Percentiles rank a stretch among this genome's conserved stretches.
phyloP scores from a whole-genome alignment of 2,888 invertebrate species.

The Boloria selene region DNA sequence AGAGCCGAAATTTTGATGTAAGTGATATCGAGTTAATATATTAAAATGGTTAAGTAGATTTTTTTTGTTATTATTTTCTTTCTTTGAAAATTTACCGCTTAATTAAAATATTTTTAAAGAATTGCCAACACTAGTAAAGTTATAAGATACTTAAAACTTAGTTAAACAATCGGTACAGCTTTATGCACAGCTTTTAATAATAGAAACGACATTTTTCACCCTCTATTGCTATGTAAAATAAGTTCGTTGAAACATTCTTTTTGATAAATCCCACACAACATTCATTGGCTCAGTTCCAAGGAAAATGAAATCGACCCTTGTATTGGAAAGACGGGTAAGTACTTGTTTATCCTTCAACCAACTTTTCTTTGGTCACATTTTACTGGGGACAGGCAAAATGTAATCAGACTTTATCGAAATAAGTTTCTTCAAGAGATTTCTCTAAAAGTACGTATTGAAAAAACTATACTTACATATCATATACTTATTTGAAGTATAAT shows the following conservation, averaged over 20 bases:
- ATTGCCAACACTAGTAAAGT: too few species aligned
- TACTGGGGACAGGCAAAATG: constrained; percentile 4
- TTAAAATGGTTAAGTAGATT: too few species aligned
- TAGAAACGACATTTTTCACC: not conserved
- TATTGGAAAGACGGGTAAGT: constrained; percentile 19
- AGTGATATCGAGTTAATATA: too few species aligned
- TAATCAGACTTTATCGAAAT: not conserved
- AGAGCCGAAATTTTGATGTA: too few species aligned
- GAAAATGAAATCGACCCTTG: constrained; percentile 22
- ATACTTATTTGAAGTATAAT: too few species aligned
- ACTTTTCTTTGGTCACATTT: constrained; percentile 20
- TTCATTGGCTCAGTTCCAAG: constrained; percentile 34
- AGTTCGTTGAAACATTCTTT: constrained; percentile 39
- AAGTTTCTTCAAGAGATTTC: too few species aligned
- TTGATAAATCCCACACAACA: constrained; percentile 35
- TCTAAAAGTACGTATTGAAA: too few species aligned
- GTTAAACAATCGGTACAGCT: not conserved
- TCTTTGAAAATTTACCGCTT: too few species aligned
- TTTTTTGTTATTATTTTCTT: too few species aligned
- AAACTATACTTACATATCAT: too few species aligned
- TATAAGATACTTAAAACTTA: too few species aligned
- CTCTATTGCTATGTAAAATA: constrained; percentile 13
- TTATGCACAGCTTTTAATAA: not conserved
- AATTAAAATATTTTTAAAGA: too few species aligned
- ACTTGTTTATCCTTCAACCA: constrained; percentile 25